phyloP scores from a whole-genome alignment of 2,113 vertebrate species.

The Delphinapterus leucas region DNA sequence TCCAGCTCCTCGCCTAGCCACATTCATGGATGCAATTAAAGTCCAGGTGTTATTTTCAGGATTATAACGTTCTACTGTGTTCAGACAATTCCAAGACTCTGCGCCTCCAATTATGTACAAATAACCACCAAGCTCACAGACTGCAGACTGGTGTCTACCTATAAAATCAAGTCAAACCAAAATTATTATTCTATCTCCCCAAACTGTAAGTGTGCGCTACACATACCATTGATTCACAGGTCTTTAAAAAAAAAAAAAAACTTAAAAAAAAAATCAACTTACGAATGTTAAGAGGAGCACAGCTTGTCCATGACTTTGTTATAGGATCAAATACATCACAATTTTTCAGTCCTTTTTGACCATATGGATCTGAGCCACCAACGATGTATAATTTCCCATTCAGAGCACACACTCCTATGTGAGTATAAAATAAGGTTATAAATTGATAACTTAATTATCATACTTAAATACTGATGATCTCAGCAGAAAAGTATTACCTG shows the following conservation, averaged over 20 bases:
- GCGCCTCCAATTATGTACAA: slow-evolving; percentile 97
- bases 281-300: slow-evolving; percentile 96
- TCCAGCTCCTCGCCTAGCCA: slow-evolving; percentile 94
- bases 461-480: neutral
- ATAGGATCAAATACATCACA: slow-evolving; percentile 97
- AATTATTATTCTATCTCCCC: neutral
- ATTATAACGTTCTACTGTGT: slow-evolving; percentile 95
- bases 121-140: slow-evolving; percentile 93
- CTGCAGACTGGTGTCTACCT: slow-evolving; percentile 97
- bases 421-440: neutral
- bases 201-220: neutral
- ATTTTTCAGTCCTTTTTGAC: slow-evolving; percentile 98
- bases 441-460: neutral
- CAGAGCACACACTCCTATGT: slow-evolving; percentile 93
- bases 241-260: neutral
- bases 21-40: slow-evolving; percentile 94
- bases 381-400: slow-evolving; percentile 95
- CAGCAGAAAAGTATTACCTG: slow-evolving; percentile 82
- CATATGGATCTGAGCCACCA: slow-evolving; percentile 97
- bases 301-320: slow-evolving; percentile 93
- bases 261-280: slow-evolving; percentile 60
- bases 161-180: neutral
- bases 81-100: slow-evolving; percentile 98
- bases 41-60: slow-evolving; percentile 98
- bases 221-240: neutral